Percentiles rank a stretch among this genome's conserved stretches.
phyloP scores from a whole-genome alignment of 2,797 vertebrate species.

The Apogon hyalosoma region DNA sequence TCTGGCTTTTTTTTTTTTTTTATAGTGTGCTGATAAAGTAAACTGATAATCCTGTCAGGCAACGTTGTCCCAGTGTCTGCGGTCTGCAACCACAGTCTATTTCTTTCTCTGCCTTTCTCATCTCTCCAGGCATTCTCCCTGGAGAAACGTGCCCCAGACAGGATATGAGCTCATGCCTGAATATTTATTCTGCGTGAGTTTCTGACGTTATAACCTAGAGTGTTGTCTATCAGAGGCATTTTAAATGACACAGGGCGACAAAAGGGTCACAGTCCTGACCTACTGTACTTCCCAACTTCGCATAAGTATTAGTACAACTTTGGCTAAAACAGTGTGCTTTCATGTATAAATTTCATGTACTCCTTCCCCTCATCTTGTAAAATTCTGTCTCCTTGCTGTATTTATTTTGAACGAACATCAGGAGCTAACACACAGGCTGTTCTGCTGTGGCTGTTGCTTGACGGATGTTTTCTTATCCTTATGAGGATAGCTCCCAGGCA shows the following conservation, averaged over 20 bases:
- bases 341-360: slow-evolving; percentile 39
- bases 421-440: slow-evolving; percentile 57
- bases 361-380: slow-evolving; percentile 37
- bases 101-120: slow-evolving; percentile 45
- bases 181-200: slow-evolving; percentile 60
- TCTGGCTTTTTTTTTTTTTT: slow-evolving; percentile 33
- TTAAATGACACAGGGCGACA: slow-evolving; percentile 52
- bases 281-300: slow-evolving; percentile 35
- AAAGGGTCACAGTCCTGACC: slow-evolving; percentile 41
- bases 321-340: slow-evolving; percentile 46
- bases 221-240: slow-evolving; percentile 67
- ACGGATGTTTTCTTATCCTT: slow-evolving; percentile 70
- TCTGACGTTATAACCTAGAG: slow-evolving; percentile 55
- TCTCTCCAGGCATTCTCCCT: slow-evolving; percentile 51
- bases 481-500: slow-evolving; percentile 61
- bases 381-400: slow-evolving; percentile 55
- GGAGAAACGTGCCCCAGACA: slow-evolving; percentile 74
- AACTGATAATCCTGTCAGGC: slow-evolving; percentile 50
- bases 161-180: slow-evolving; percentile 84
- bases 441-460: slow-evolving; percentile 55
- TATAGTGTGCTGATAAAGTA: slow-evolving; percentile 58
- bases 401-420: slow-evolving; percentile 73
- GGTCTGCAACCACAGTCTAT: slow-evolving; percentile 54
- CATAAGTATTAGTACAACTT: slow-evolving; percentile 43
- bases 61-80: slow-evolving; percentile 60